Evolutionary conservation across 1,140 invertebrate genomes (phyloP), one percentile per base, ranked within the genome.

Genomic region (Arctopsyche grandis): DNA sequence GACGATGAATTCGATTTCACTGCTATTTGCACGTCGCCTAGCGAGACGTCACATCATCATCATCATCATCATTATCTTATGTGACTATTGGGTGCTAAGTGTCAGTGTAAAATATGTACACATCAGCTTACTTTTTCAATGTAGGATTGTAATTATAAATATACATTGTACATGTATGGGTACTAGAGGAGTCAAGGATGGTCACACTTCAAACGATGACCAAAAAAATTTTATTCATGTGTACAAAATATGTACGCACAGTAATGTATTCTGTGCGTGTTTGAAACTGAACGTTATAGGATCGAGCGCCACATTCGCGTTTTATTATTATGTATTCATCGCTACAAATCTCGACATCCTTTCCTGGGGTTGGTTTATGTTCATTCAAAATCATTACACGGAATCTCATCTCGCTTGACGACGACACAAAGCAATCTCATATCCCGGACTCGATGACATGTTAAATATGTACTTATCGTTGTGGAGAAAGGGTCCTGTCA

Each of bases 301-400:
- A 52, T 52, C 48, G 48, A 52, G 48, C 16, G 48, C 48, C 48
- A 52, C 16, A 52, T 52, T 52, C 10, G 48, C 48, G 48, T 52
- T 52, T 66, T 66, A n/a, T n/a, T n/a, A n/a, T n/a, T n/a, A 60
- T 66, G 63, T 66, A 66, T 66, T 66, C 63, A 66, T 66, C 21
- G 5, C 12, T 66, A 66, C 63, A 66, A 26, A 26, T 10, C 22
- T 12, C n/a, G 12, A 66, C 63, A 66, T 66, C 63, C 63, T 66
- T 66, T 66, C 63, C 9, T 26, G 9, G 63, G 63, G 63, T 29
- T 52, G 12, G 16, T 10, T n/a, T 3, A 16, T 52, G 48, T 52
- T 52, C 12, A 52, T 52, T 52, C 16, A 14, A 12, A 52, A 52
- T 52, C 48, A 52, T 52, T 14, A 14, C 48, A 52, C 48, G 48